Conservation (phyloP, 2,888 invertebrate species). For the Yponomeuta malinellus region DNA sequence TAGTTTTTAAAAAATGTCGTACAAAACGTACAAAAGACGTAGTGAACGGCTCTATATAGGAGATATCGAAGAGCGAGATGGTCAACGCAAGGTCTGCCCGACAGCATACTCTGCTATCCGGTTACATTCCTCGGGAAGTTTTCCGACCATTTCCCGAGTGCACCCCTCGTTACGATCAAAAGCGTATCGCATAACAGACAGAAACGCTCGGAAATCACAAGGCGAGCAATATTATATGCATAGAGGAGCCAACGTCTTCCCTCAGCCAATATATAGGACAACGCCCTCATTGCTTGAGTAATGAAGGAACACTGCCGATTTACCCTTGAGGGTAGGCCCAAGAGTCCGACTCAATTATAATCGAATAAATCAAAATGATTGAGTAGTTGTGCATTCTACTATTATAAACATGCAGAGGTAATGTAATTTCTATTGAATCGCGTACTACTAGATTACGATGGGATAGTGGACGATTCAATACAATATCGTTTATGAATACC, state of each 20-base stretch:
- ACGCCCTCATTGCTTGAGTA: conserved; percentile 33
- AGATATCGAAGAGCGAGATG: neutral
- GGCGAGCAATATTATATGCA: conserved; percentile 28
- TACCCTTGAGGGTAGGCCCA: conserved; percentile 41
- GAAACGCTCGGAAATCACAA: conserved; percentile 48
- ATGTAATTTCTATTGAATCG: conserved; percentile 14
- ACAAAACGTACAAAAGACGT: no score
- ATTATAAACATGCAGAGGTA: neutral
- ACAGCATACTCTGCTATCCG: neutral
- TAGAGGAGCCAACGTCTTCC: conserved; percentile 4
- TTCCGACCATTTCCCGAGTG: conserved; percentile 10
- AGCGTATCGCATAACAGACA: conserved; percentile 38
- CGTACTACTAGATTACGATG: conserved; percentile 38
- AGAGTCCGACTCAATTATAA: conserved; percentile 58
- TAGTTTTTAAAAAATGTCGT: no score
- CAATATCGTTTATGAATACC: conserved; percentile 61
- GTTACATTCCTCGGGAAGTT: neutral
- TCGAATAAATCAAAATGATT: conserved; percentile 51
- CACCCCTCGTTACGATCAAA: conserved; percentile 23
- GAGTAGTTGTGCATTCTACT: conserved; percentile 16
- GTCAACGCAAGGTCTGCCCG: neutral
- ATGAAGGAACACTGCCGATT: conserved; percentile 33
- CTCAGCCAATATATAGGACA: conserved; percentile 7
- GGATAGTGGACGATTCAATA: conserved; percentile 59
- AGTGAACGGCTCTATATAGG: no score